These are phyloP conservation scores for Heteromyza rotundicornis DNA, from an alignment of 2,888 invertebrate genomes.

Conservation along the genomic window DNA sequence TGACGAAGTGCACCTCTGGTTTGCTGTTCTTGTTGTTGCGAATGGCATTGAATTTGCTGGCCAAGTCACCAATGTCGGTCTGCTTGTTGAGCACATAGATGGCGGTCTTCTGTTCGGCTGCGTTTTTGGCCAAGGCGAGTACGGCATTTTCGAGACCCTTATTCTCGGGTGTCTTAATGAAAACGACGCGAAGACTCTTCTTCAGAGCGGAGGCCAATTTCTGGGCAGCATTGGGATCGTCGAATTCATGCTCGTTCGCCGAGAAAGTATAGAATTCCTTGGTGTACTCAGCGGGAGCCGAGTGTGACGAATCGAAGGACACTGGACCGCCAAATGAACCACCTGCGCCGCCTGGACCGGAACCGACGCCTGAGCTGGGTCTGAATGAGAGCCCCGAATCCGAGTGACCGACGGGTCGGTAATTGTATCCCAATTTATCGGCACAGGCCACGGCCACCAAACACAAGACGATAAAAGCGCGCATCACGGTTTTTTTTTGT, in stretches of 20 bases:
- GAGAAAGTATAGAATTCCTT: slow-evolving; percentile 50
- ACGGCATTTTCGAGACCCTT: slow-evolving; percentile 51
- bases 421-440: slow-evolving; percentile 50
- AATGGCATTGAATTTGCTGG: slow-evolving; percentile 42
- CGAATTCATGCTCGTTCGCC: slow-evolving; percentile 47
- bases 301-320: no score
- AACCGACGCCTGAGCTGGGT: slow-evolving; percentile 34
- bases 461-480: slow-evolving; percentile 42
- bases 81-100: slow-evolving; percentile 54
- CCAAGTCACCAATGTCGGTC: slow-evolving; percentile 46
- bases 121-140: slow-evolving; percentile 46
- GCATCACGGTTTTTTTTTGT: slow-evolving; percentile 35
- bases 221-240: slow-evolving; percentile 41
- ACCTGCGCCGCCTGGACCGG: slow-evolving; percentile 17
- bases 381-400: slow-evolving; percentile 42
- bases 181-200: slow-evolving; percentile 55
- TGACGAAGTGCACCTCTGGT: no score
- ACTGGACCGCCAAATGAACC: slow-evolving; percentile 20
- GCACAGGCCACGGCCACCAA: slow-evolving; percentile 47
- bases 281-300: slow-evolving; percentile 37
- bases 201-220: slow-evolving; percentile 37
- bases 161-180: slow-evolving; percentile 58
- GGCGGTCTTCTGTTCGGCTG: slow-evolving; percentile 51
- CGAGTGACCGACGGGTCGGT: slow-evolving; percentile 45
- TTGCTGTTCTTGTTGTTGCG: slow-evolving; percentile 42